Percentiles rank a stretch among this genome's conserved stretches.
These are phyloP conservation scores for Brachionus rotundiformis DNA, from an alignment of 1,140 invertebrate genomes.

Conservation along the genomic window DNA sequence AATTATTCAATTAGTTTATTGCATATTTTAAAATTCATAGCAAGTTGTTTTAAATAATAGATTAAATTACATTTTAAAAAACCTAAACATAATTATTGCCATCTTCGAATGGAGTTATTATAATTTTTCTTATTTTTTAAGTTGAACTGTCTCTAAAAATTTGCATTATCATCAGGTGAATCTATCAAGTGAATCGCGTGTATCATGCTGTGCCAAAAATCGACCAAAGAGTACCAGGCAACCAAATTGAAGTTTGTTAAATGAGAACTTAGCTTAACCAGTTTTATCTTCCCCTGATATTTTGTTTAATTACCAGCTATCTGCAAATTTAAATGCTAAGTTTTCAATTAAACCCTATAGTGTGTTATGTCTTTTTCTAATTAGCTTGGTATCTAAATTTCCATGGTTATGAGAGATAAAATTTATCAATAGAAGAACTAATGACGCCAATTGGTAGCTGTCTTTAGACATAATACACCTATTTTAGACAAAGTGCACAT, in stretches of 20 bases:
- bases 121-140: neutral
- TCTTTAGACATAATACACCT: no score
- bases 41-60: conserved; percentile 9
- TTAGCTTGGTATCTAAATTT: conserved; percentile 4
- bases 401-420: neutral
- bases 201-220: neutral
- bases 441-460: neutral
- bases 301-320: neutral
- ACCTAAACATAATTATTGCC: conserved; percentile 15
- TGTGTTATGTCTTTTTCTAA: neutral
- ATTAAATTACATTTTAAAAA: conserved; percentile 6
- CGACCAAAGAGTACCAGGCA: neutral
- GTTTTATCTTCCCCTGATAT: neutral
- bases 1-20: neutral
- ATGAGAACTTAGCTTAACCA: neutral
- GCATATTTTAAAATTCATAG: neutral
- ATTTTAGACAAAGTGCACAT: no score
- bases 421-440: neutral
- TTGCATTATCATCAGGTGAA: conserved; percentile 1
- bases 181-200: neutral
- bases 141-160: neutral
- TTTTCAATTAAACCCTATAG: neutral
- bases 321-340: neutral
- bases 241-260: neutral
- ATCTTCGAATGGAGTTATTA: neutral